Evolutionary conservation across 2,113 vertebrate genomes (phyloP), one percentile per base, ranked within the genome.

Genomic region (Neolamprologus sp.): DNA sequence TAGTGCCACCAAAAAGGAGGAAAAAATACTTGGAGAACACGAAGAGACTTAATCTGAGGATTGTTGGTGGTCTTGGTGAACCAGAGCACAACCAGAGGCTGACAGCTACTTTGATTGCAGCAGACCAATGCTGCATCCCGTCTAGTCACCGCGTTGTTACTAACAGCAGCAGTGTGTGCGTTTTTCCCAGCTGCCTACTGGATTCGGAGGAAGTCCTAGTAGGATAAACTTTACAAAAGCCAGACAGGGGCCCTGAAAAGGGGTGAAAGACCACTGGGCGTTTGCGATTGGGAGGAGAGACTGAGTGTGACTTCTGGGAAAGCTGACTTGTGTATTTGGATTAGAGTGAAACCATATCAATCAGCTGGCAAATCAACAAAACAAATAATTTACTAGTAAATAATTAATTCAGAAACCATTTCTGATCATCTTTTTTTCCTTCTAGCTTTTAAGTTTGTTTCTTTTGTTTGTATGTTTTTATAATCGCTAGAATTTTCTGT

Each of bases 51-150:
- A 19, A 31, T 53, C n/a, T 9, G 11, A 17, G 28, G 12, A 5
- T 35, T 42, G 57, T 71, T 84, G 14, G 28, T 89, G 63, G 79
- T 55, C 42, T 8, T 63, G 81, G 13, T 84, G 54, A 78, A 82
- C 84, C 75, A n/a, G 7, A 90, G 51, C 78, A 37, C 37, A 42
- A 60, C 73, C 53, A 80, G 65, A 84, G 51, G 40, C 51, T 31
- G 88, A 92, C 87, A 88, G 86, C 90, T 92, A 87, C 40, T 17
- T 91, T 91, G 88, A 89, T 31, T 83, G 37, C 80, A 51, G 83
- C 86, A 75, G 71, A 84, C 57, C 73, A 80, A 82, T 80, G 54
- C n/a, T 37, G 57, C 80, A 89, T 89, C 86, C 81, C 51, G 68
- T 81, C 79, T 73, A 80, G 86, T 81, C 84, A 84, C 51, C 42